Evolutionary conservation across 2,888 invertebrate genomes (phyloP), one percentile per base, ranked within the genome.

Genomic region (Odiellus spinosus): DNA sequence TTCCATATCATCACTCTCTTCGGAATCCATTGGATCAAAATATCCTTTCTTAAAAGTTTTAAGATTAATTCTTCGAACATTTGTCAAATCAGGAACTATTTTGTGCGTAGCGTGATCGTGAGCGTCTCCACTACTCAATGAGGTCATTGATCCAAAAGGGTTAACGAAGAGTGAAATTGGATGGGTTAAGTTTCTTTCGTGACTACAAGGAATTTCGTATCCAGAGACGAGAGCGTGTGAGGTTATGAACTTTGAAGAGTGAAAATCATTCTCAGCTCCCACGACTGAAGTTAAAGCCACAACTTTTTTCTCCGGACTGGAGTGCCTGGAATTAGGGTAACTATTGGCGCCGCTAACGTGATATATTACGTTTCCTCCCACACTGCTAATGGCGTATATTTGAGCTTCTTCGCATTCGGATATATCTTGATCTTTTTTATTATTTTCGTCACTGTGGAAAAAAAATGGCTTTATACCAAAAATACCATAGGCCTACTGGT

Each of bases 301-400:
- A 15, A 74, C 71, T 43, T 68, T 61, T 49, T 70, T 70, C 1
- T 69, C 67, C 44, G 70, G 67, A 36, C 50, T 50, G 18, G 49
- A 50, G 19, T 50, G 14, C 53, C 49, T 41, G 33, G 53, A 46
- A 39, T 48, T 47, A 15, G 53, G 45, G 40, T 45, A 51, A 49
- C 50, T 54, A 34, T 42, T 50, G 26, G 56, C 56, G 44, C 61
- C 57, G 58, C 67, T 67, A 53, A 69, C 63, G 53, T 69, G 69
- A 56, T 67, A 68, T 46, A 66, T 65, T 3, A 85, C 77, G 56
- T 82, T 81, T 2, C 84, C 84, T 56, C 80, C 80, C 21, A 82
- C 80, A 40, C 78, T 82, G 59, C 83, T 83, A 39, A 85, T 81
- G 1, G 84, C 84, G 59, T 80, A 83, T 12, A 85, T 79, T 59